Percentiles rank a stretch among this genome's conserved stretches.
Evolutionary conservation across 2,888 invertebrate species (phyloP).

Genomic region (Nomada hirtipes): DNA sequence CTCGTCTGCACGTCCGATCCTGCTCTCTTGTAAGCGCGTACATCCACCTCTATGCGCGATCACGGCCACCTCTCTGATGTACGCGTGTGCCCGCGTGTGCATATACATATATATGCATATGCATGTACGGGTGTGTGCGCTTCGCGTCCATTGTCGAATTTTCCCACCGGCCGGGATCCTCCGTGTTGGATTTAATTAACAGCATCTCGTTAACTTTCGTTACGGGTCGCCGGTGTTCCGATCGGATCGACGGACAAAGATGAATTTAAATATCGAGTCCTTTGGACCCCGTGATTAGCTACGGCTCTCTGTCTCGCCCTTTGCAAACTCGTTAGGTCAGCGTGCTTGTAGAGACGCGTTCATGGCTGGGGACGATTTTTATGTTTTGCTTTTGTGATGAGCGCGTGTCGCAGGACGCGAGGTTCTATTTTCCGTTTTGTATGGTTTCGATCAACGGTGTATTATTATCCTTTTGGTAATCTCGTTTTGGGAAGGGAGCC

Average conservation of each 20-base stretch:
- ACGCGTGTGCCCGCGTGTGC: neutral
- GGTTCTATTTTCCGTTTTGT: too few relatives aligned
- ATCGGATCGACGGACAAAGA: conserved; percentile 36
- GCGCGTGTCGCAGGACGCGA: too few relatives aligned
- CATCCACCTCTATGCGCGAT: neutral
- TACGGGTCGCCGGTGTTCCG: conserved; percentile 49
- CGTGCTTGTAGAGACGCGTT: neutral
- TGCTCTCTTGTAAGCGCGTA: conserved; percentile 40
- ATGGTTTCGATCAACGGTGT: too few relatives aligned
- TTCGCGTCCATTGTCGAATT: conserved; percentile 69
- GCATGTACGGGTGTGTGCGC: neutral
- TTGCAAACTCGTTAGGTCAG: conserved; percentile 28
- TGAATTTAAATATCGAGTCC: conserved; percentile 47
- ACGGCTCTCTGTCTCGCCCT: conserved; percentile 8
- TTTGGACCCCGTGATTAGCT: conserved; percentile 39
- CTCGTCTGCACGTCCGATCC: conserved; percentile 49
- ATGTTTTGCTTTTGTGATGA: neutral
- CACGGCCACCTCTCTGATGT: neutral
- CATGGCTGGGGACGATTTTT: neutral
- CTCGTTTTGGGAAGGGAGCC: too few relatives aligned
- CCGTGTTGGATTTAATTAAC: conserved; percentile 72
- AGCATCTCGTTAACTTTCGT: conserved; percentile 73
- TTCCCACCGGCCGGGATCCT: conserved; percentile 63
- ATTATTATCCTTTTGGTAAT: too few relatives aligned
- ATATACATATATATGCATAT: too few relatives aligned